Evolutionary conservation across 2,797 vertebrate genomes (phyloP).

Genomic region (Halcyon smyrnensis): DNA sequence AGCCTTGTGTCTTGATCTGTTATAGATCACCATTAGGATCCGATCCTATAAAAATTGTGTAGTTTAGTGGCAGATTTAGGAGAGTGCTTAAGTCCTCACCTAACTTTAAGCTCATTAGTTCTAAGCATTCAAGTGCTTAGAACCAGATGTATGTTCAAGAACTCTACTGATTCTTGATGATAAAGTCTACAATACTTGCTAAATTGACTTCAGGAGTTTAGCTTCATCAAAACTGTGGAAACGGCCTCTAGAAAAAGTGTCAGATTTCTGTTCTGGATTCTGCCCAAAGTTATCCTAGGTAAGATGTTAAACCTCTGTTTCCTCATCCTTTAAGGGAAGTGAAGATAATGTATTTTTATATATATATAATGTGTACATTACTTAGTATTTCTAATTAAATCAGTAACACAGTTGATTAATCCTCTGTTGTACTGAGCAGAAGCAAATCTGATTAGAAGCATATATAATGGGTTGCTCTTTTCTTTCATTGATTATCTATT

Average conservation of each 20-base stretch:
- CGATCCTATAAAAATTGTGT: background rate
- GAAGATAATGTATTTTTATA: background rate
- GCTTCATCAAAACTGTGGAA: background rate
- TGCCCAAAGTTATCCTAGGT: background rate
- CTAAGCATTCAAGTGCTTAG: background rate
- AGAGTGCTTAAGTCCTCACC: background rate
- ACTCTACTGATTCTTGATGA: background rate
- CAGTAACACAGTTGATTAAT: background rate
- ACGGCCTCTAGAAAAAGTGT: background rate
- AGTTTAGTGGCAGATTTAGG: background rate
- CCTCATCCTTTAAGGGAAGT: background rate
- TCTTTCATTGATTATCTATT: background rate
- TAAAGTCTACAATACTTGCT: background rate
- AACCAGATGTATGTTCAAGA: background rate
- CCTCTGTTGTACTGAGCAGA: background rate
- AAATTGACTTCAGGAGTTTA: background rate
- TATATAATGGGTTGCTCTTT: background rate
- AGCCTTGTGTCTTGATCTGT: background rate
- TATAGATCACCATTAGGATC: background rate
- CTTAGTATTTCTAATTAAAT: background rate
- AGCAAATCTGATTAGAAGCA: background rate
- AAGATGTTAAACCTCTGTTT: background rate
- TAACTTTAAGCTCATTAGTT: background rate
- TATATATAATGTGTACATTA: background rate
- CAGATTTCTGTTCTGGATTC: background rate